A percentile compares a stretch with the other conserved stretches of the same genome.
These are phyloP conservation scores for Anseranas semipalmata DNA, from an alignment of 2,113 vertebrate species.

Conservation along the genomic window DNA sequence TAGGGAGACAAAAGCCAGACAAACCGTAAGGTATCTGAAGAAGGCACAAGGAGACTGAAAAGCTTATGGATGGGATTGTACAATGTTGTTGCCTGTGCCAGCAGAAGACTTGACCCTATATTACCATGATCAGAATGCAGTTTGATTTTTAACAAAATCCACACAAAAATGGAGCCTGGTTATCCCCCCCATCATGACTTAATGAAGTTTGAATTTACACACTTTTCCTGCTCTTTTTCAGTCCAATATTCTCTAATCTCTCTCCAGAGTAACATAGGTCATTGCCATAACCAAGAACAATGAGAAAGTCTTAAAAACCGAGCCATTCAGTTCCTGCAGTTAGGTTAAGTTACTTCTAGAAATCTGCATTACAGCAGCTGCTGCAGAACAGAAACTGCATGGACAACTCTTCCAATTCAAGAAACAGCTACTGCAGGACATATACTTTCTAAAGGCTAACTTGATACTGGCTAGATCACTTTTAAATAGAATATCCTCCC, in stretches of 20 bases:
- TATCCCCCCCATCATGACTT: neutral
- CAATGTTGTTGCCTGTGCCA: fast-evolving
- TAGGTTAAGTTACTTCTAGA: neutral
- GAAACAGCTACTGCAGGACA: neutral
- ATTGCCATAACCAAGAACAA: neutral
- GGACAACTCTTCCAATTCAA: neutral
- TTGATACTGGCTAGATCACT: neutral
- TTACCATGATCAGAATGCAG: neutral
- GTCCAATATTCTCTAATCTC: neutral
- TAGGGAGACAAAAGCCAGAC: neutral
- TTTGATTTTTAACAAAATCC: neutral
- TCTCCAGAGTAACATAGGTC: neutral
- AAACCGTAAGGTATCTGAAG: neutral
- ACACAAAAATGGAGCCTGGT: neutral
- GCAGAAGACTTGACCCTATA: neutral
- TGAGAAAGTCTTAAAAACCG: neutral
- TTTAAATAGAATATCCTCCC: neutral
- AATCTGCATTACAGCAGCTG: neutral
- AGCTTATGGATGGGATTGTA: fast-evolving
- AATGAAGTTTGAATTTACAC: neutral
- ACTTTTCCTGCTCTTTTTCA: neutral
- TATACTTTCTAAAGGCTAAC: neutral
- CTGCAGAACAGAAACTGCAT: neutral
- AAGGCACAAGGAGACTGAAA: neutral
- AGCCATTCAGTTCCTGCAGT: neutral